These are phyloP conservation scores for Pseudeuparius sepicola DNA, from an alignment of 2,888 invertebrate species.

Conservation along the genomic window DNA sequence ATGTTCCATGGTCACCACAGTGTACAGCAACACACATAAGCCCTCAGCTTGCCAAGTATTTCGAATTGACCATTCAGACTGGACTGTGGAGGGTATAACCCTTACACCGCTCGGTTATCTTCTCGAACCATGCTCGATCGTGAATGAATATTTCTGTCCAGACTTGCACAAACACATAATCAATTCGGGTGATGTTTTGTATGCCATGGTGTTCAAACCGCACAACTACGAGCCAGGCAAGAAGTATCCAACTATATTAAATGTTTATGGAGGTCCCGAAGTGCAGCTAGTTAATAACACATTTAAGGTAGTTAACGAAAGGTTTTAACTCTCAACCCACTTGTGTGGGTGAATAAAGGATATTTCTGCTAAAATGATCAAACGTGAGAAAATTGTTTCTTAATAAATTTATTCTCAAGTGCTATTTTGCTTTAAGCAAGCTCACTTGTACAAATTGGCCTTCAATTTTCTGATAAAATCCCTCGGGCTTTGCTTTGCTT, in stretches of 20 bases:
- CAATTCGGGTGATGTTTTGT: slow-evolving; percentile 55
- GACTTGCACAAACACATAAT: slow-evolving; percentile 63
- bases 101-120: slow-evolving; percentile 62
- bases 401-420: too few relatives aligned
- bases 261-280: slow-evolving; percentile 97
- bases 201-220: slow-evolving; percentile 87
- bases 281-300: slow-evolving; percentile 95
- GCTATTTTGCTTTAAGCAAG: too few relatives aligned
- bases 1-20: slow-evolving; percentile 70
- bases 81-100: slow-evolving; percentile 58
- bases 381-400: too few relatives aligned
- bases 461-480: too few relatives aligned
- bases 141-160: slow-evolving; percentile 54
- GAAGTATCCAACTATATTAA: slow-evolving; percentile 87
- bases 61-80: slow-evolving; percentile 55
- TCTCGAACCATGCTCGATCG: slow-evolving; percentile 46
- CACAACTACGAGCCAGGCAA: slow-evolving; percentile 53
- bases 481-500: too few relatives aligned
- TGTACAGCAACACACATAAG: slow-evolving; percentile 73
- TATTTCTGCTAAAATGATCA: too few relatives aligned
- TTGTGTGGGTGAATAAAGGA: too few relatives aligned
- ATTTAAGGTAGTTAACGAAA: slow-evolving; percentile 64
- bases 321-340: too few relatives aligned
- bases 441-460: too few relatives aligned
- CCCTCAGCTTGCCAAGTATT: slow-evolving; percentile 72